Base-by-base conservation (phyloP, 2,113 vertebrate species). In the Leucopsar rothschildi region DNA sequence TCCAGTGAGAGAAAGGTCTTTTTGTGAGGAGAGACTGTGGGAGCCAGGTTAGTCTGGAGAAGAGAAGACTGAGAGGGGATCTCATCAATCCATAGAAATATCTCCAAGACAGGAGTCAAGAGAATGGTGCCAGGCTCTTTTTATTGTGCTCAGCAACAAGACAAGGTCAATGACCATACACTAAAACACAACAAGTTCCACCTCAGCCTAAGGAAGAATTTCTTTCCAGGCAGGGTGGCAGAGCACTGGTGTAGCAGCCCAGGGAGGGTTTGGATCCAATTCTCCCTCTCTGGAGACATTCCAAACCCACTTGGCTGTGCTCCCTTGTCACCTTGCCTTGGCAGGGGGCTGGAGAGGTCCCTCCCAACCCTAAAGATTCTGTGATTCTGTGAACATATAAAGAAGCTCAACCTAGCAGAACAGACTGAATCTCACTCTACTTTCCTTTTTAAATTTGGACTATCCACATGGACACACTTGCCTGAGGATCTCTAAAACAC, bases 191-290 rank as follows among this genome's bases (percentile, higher is more conserved):
- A 22, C 2, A 44, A 40, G 23, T 24, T 55, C 23, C 10, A 72
- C 9, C 35, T 64, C 35, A 42, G 4, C 6, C 7, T 5, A 6
- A 56, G 42, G 13, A 64, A 57, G 14, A 50, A 15, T 3, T 22
- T 17, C 10, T 79, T 49, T 31, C 5, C 42, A 42, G 1, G 0
- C 31, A 56, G 50, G 6, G 14, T 19, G 35, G 16, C 52, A 75
- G 35, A 65, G 50, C 15, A 10, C 60, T 24, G 37, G 35, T 42
- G 64, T 9, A 64, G 29, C n/a, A 25, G 24, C 37, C 27, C 22
- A 59, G 23, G 52, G 12, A 73, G 6, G 15, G 2, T 0, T 0
- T 16, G 23, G 33, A 40, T 40, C 14, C 13, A 13, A 59, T 42
- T 20, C 23, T 82, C 60, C 33, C 28, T 21, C 37, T 73, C 37